Conservation (phyloP, 2,113 vertebrate genomes). For the Cynopterus brachyotis region DNA sequence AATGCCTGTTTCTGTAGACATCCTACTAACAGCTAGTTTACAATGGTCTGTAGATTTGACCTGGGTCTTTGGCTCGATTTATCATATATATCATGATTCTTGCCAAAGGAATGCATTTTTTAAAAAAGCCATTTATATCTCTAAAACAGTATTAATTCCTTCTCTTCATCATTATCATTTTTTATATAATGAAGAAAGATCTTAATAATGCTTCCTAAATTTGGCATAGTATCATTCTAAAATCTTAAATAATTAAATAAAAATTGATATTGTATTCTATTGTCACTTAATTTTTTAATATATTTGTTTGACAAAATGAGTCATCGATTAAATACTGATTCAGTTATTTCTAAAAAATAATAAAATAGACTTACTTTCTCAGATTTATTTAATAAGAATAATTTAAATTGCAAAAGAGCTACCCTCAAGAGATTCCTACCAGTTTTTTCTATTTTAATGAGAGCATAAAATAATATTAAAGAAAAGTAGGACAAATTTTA, state of each 20-base stretch:
- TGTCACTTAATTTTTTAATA: neutral
- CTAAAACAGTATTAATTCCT: neutral
- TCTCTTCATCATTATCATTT: neutral
- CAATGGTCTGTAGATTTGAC: conserved; percentile 25
- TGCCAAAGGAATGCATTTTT: conserved; percentile 49
- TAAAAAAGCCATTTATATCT: conserved; percentile 48
- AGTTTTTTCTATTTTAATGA: conserved; percentile 49
- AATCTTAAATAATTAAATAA: conserved; percentile 5
- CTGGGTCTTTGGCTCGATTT: conserved; percentile 38
- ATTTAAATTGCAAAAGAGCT: conserved; percentile 65
- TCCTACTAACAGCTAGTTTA: conserved; percentile 41
- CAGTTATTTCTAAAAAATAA: conserved; percentile 40
- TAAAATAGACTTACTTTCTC: neutral
- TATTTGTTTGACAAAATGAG: conserved; percentile 45
- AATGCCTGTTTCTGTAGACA: neutral
- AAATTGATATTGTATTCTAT: neutral
- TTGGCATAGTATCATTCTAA: neutral
- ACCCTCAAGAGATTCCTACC: neutral
- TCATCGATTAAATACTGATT: conserved; percentile 53
- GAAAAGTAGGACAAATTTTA: conserved; percentile 48
- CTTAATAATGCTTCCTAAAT: neutral
- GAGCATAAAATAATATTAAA: conserved; percentile 45
- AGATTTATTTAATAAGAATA: conserved; percentile 54
- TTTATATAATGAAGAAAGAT: conserved; percentile 26
- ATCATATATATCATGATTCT: neutral